Evolutionary conservation across 1,140 invertebrate genomes (phyloP), one percentile per base, ranked within the genome.

Genomic region (Anthonomus grandis): DNA sequence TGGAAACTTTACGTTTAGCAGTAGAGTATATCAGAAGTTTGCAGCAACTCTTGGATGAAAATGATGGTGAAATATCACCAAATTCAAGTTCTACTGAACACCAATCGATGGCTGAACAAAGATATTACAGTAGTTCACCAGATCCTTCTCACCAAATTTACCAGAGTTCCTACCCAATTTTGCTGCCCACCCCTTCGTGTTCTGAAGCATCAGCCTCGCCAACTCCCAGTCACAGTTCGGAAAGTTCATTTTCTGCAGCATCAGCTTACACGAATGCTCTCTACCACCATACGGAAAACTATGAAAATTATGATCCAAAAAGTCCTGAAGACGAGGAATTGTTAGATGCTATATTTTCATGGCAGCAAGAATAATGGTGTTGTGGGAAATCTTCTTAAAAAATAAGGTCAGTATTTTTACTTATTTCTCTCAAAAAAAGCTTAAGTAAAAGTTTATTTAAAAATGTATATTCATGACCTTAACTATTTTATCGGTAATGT

Each of bases 1-100:
- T 97, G 18, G 94, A 97, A 69, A 98, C 94, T 0, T 76, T 98
- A 17, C 80, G 89, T 55, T 83, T 95, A 69, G 95, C 95, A 2
- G 93, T 97, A 0, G 92, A 96, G 71, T 97, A 98, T 72, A 98
- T 98, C 60, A 81, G 87, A 53, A 86, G 89, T 60, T 77, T 98
- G 19, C 87, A 96, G 70, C 81, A 86, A 58, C 77, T 96, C 44
- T 75, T 97, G 18, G 89, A 89, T 34, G 86, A 89, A 46, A 78
- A 83, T 67, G 83, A 86, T 58, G 74, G 73, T 62, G 79, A 77
- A 21, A 69, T 76, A 5, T 70, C 73, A 0, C 72, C 23, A 18
- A 12, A n/a, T 10, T 50, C 5, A 57, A 56, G 49, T 17, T 48
- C 53, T 24, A 39, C 49, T 2, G 63, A 58, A 3, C 57, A 61